phyloP scores from a whole-genome alignment of 1,140 invertebrate genomes.

The Polyergus mexicanus region DNA sequence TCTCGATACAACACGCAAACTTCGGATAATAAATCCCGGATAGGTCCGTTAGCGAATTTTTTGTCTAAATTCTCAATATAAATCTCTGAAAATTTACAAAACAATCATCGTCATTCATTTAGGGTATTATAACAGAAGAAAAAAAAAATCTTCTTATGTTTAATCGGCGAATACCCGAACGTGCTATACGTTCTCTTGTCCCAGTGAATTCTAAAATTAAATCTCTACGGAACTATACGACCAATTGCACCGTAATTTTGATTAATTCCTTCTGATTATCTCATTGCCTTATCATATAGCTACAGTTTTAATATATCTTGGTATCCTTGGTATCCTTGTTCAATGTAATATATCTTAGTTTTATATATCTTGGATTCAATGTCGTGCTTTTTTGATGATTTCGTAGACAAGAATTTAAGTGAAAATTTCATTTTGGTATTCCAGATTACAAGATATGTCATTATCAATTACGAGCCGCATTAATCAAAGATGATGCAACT shows the following conservation, averaged over 20 bases:
- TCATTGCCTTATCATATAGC: not conserved
- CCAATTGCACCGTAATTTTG: slow-evolving; percentile 7
- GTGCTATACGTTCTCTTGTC: not conserved
- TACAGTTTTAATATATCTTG: not conserved
- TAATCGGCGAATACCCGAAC: slow-evolving; percentile 44
- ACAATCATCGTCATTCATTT: not conserved
- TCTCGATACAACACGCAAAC: slow-evolving; percentile 23
- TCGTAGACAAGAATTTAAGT: slow-evolving; percentile 5
- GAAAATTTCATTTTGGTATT: not conserved
- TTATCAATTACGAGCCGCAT: not conserved
- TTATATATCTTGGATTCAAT: not conserved
- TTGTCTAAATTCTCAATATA: slow-evolving; percentile 34
- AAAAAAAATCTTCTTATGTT: not conserved
- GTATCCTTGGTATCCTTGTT: no score
- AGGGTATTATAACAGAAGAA: not conserved
- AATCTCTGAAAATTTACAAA: slow-evolving; percentile 33
- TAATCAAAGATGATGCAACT: slow-evolving; percentile 1
- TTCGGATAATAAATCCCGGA: slow-evolving; percentile 2
- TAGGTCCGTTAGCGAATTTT: slow-evolving; percentile 54
- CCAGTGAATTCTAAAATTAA: slow-evolving; percentile 51
- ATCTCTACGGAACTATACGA: slow-evolving; percentile 12
- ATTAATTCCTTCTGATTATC: not conserved
- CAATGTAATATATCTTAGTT: no score
- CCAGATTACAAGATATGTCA: slow-evolving; percentile 21
- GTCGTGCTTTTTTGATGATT: not conserved